A percentile compares a stretch with the other conserved stretches of the same genome.
Conservation (phyloP, 2,113 vertebrate genomes). For the Megaceryle torquata region DNA sequence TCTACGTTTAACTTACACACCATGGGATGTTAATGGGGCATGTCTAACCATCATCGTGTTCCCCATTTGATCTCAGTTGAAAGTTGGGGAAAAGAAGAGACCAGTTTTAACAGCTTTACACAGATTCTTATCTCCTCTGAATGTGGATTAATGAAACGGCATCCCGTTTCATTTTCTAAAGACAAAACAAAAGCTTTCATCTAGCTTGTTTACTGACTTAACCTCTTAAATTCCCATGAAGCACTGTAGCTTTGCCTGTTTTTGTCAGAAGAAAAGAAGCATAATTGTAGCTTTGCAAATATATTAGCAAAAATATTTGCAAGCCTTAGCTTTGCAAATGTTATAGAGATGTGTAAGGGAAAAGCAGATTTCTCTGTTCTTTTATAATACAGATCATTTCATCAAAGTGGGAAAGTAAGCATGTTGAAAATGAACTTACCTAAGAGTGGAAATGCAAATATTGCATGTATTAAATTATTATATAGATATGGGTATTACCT, state of each 20-base stretch:
- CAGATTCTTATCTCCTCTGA: neutral
- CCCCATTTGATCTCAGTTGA: neutral
- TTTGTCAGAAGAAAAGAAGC: neutral
- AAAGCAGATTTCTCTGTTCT: neutral
- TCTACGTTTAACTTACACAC: accelerated
- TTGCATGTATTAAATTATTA: neutral
- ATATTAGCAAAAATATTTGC: slow-evolving; percentile 23
- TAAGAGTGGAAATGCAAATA: neutral
- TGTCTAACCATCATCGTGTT: neutral
- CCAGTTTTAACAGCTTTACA: neutral
- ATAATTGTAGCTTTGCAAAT: slow-evolving; percentile 6
- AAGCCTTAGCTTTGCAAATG: slow-evolving; percentile 38
- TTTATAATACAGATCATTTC: neutral
- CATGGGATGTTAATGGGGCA: neutral
- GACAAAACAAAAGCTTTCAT: slow-evolving; percentile 46
- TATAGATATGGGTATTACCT: neutral
- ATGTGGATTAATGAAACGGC: neutral
- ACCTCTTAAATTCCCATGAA: slow-evolving; percentile 28
- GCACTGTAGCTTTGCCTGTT: neutral
- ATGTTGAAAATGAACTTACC: neutral
- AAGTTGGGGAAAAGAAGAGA: slow-evolving; percentile 21
- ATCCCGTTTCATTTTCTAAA: slow-evolving; percentile 16
- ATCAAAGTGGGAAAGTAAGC: neutral
- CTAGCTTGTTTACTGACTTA: slow-evolving; percentile 16
- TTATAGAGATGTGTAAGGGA: neutral